Evolutionary conservation across 2,888 invertebrate genomes (phyloP), one percentile per base, ranked within the genome.

Genomic region (Melipona bicolor): DNA sequence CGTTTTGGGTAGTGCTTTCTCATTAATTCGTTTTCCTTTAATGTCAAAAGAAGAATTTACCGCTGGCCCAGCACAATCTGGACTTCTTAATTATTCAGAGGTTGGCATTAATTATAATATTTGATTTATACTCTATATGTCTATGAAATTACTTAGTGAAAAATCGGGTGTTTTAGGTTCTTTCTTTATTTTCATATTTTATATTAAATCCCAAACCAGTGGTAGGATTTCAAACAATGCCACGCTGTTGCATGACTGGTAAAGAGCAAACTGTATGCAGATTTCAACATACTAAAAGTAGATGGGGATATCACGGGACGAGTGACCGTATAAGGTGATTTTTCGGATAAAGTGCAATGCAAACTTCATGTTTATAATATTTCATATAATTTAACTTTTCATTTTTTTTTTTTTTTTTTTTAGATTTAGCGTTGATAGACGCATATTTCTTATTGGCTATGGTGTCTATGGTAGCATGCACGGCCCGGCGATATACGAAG

Each of bases 11-110:
- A 93, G 96, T 73, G 97, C 97, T 0, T 95, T 98, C 88, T 96
- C 96, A 59, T 95, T 97, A 1, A 97, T 98, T 76, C 95, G 98
- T 49, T 98, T 98, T 93, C 98, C 98, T 0, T 94, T 98, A 36
- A 98, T 98, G 98, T 97, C 97, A 0, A 96, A 97, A 0, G 97
- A 98, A 93, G 98, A 98, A 93, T 98, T 98, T 94, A 97, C 97
- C 0, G 96, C 96, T 93, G 97, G 97, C 0, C 96, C 97, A 0
- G 97, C 97, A 0, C 97, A 97, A 91, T 97, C 97, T 88, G 97
- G 97, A 0, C 95, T 98, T 50, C 95, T 98, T 1, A 96, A 97
- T 70, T 97, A 98, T 92, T 94, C 97, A 85, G 97, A 98, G 93
- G 94, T 36, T 79, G 36, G 79, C 79, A 81, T 72, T 50, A 21